A percentile compares a stretch with the other conserved stretches of the same genome.
phyloP scores from a whole-genome alignment of 2,888 invertebrate genomes.

The Galerucella calmariensis region DNA sequence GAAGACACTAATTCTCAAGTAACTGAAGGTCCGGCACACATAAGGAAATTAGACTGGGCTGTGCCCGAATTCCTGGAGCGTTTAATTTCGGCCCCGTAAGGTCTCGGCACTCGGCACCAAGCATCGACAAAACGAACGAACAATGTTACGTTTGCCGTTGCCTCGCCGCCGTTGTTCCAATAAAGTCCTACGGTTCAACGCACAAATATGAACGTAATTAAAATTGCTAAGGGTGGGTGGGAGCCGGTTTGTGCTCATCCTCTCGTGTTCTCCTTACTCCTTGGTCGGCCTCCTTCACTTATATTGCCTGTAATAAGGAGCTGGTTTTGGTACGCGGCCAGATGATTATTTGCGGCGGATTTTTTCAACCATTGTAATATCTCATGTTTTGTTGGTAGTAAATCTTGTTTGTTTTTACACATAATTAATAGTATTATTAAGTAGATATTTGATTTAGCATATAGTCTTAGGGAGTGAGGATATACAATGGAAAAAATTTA shows the following conservation, averaged over 20 bases:
- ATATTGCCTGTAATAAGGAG: constrained; percentile 41
- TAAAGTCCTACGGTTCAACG: constrained; percentile 46
- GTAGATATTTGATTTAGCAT: too few species aligned
- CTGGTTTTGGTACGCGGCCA: constrained; percentile 35
- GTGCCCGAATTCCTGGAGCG: constrained; percentile 63
- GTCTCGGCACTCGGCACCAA: constrained; percentile 34
- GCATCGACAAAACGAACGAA: constrained; percentile 32
- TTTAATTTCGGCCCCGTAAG: constrained; percentile 60
- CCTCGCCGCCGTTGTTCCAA: constrained; percentile 33
- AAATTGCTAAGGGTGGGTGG: constrained; percentile 43
- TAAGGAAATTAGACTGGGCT: constrained; percentile 58
- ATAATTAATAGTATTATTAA: not conserved
- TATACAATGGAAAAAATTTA: too few species aligned
- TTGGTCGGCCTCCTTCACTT: constrained; percentile 31
- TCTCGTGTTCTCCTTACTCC: constrained; percentile 9
- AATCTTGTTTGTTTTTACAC: not conserved
- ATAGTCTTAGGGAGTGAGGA: too few species aligned
- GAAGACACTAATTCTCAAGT: constrained; percentile 38
- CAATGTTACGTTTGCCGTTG: constrained; percentile 45
- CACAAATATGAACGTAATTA: constrained; percentile 50
- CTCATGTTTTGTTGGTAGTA: not conserved
- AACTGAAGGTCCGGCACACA: constrained; percentile 57
- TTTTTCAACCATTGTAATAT: constrained; percentile 5
- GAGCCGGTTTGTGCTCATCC: constrained; percentile 17
- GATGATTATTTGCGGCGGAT: constrained; percentile 27